Evolutionary conservation across 2,888 invertebrate species (phyloP), one percentile per base, ranked within the genome.

Genomic region (Gryllus longicercus): DNA sequence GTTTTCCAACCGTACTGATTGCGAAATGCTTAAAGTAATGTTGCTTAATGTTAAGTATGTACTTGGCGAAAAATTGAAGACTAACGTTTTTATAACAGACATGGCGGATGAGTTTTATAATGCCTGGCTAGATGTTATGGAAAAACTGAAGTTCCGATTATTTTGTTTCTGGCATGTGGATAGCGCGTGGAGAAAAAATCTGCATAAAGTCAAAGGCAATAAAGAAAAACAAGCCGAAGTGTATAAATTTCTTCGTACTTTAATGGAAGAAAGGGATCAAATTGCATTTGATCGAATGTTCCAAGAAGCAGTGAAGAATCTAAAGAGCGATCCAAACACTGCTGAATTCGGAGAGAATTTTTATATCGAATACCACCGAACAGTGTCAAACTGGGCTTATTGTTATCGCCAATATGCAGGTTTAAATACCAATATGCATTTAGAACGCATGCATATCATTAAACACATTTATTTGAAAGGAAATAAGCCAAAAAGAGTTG

Each of bases 21-120:
- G 18, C 3, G 63, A 79, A 25, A 49, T 74, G 75, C 49, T 79
- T 10, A 63, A 51, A n/a, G 25, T 74, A 74, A 18, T 78, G 18
- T 78, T 74, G 0, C 2, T 38, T n/a, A 63, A 74, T 8, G 38
- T 78, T 10, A 63, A 78, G 23, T 0, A 0, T 14, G 74, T 63
- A 74, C 63, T 25, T 63, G 74, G 23, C 5, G 12, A 63, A 14
- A 74, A 79, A 25, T 10, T 74, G 23, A 63, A 18, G 1, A 25
- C 79, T 18, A 74, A 78, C 2, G 74, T 74, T 25, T 79, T 79
- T 38, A 63, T 79, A 75, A 74, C 63, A n/a, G 74, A 74, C 38
- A 74, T 74, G 74, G 63, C 2, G 1, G 49, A 79, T 2, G 25
- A 23, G 2, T 79, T 79, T 38, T 79, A 21, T 49, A 79, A 74